Evolutionary conservation across 2,113 vertebrate species (phyloP).

Genomic region (Toxotes chatareus): DNA sequence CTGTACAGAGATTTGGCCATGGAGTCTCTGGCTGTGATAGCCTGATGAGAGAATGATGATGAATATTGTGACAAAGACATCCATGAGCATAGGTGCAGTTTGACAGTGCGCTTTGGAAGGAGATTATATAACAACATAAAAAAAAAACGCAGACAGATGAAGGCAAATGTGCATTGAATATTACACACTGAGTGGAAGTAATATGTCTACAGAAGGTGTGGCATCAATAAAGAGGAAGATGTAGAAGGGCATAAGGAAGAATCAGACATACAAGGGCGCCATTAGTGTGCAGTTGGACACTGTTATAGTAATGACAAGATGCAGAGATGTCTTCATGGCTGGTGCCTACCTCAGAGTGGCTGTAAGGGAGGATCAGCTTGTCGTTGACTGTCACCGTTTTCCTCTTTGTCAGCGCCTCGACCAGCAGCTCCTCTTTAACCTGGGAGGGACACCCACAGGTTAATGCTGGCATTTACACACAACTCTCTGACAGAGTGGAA

Average conservation of each 20-base stretch:
- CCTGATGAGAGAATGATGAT: constrained; percentile 78
- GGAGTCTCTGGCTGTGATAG: constrained; percentile 95
- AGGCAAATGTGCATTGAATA: neutral
- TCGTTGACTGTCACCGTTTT: constrained; percentile 98
- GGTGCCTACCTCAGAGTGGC: constrained; percentile 90
- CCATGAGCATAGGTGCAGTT: neutral
- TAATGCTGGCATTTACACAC: constrained; percentile 6
- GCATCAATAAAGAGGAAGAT: neutral
- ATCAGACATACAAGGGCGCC: constrained; percentile 1
- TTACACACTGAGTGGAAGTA: neutral
- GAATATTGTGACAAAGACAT: neutral
- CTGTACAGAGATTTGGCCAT: constrained; percentile 99
- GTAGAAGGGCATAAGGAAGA: neutral
- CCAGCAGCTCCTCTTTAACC: constrained; percentile 95
- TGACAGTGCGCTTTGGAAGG: neutral
- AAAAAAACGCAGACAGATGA: neutral
- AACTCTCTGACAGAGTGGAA: neutral
- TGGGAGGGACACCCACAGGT: constrained; percentile 65
- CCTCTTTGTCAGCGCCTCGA: constrained; percentile 97
- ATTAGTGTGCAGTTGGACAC: neutral
- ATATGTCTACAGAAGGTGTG: neutral
- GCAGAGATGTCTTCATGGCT: neutral
- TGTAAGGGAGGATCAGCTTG: constrained; percentile 97
- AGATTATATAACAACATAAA: neutral
- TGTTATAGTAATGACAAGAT: constrained; percentile 6